phyloP scores from a whole-genome alignment of 1,140 invertebrate species.

The Dryas iulia region DNA sequence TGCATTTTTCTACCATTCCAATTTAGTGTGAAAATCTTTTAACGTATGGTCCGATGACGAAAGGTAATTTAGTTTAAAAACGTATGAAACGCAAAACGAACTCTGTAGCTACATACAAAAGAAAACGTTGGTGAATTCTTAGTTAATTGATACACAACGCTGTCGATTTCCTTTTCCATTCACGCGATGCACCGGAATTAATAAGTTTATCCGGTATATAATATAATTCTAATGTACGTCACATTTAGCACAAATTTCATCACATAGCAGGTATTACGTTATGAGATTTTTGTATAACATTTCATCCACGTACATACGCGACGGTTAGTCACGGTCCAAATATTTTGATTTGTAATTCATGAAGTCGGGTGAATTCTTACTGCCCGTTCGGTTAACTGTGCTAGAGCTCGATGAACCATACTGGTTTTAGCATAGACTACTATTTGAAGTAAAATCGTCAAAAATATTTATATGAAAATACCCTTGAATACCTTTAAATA shows the following conservation, averaged over 20 bases:
- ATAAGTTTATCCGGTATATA: slow-evolving; percentile 11
- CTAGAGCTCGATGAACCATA: slow-evolving; percentile 16
- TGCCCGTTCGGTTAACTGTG: slow-evolving; percentile 23
- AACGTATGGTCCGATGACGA: background rate
- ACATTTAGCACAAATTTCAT: slow-evolving; percentile 27
- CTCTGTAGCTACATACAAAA: no score
- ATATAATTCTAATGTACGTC: slow-evolving; percentile 6
- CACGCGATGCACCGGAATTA: slow-evolving; percentile 36
- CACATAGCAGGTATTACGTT: slow-evolving; percentile 13
- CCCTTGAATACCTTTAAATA: no score
- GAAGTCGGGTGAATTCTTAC: slow-evolving; percentile 22
- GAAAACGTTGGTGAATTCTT: slow-evolving; percentile 7
- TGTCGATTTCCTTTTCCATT: slow-evolving; percentile 46
- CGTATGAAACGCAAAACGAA: background rate
- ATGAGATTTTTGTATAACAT: slow-evolving; percentile 19
- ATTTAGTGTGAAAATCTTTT: background rate
- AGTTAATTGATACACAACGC: slow-evolving; percentile 18
- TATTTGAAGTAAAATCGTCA: background rate
- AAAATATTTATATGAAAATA: background rate
- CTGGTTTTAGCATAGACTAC: background rate
- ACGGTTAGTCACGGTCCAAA: slow-evolving; percentile 30
- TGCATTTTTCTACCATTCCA: slow-evolving; percentile 43
- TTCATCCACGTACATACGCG: slow-evolving; percentile 16
- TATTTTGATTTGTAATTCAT: slow-evolving; percentile 37
- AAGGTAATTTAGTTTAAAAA: background rate